phyloP scores from a whole-genome alignment of 2,888 invertebrate species.

The Caenorhabditis virilis region DNA sequence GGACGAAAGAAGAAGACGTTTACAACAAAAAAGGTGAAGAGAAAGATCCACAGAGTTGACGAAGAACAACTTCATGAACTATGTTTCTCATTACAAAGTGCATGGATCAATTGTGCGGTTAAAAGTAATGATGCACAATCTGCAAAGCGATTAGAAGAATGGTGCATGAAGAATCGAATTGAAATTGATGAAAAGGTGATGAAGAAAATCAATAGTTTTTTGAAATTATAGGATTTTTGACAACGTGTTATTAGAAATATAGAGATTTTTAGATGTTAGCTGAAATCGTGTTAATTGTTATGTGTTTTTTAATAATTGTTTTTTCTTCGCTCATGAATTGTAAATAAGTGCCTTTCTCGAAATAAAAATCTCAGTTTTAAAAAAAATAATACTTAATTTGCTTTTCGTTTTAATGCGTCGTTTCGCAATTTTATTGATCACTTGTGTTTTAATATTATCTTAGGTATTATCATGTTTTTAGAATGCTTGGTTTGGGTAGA shows the following conservation, averaged over 20 bases:
- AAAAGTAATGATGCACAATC: constrained; percentile 5
- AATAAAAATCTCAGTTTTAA: neutral
- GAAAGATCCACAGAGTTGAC: constrained; percentile 32
- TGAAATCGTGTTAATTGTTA: neutral
- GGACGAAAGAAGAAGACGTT: constrained; percentile 12
- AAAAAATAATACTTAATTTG: neutral
- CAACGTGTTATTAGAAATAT: neutral
- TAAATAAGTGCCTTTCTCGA: neutral
- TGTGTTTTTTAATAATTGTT: neutral
- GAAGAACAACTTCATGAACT: constrained; percentile 31
- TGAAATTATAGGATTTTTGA: constrained; percentile 1
- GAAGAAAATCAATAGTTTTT: constrained; percentile 5
- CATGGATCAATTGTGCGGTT: constrained; percentile 30
- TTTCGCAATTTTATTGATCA: too few species aligned
- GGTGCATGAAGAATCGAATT: constrained; percentile 29
- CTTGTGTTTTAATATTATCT: too few species aligned
- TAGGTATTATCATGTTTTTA: too few species aligned
- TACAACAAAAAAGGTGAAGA: constrained; percentile 14
- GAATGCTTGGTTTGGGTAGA: constrained; percentile 34
- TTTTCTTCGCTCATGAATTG: constrained; percentile 1
- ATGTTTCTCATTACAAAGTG: constrained; percentile 14
- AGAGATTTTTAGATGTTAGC: too few species aligned
- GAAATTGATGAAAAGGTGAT: constrained; percentile 25
- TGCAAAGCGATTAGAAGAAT: constrained; percentile 9
- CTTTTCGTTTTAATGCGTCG: neutral